phyloP scores from a whole-genome alignment of 2,113 vertebrate genomes.

The Platichthys stellatus region DNA sequence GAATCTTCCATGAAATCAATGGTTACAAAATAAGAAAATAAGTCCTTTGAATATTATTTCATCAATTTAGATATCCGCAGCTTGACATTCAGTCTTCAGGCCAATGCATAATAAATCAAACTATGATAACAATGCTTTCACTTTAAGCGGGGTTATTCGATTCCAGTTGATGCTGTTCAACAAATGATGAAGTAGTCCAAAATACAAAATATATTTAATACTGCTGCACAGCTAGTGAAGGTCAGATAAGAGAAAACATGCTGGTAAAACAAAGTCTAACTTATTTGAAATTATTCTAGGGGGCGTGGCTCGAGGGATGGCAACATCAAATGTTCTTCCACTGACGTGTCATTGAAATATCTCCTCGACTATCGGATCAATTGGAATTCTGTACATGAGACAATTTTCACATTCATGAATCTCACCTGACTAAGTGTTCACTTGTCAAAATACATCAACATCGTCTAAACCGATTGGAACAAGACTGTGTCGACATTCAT shows the following conservation, averaged over 20 bases:
- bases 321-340: no score
- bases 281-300: background rate
- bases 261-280: no score
- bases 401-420: no score
- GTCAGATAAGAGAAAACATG: no score
- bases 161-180: background rate
- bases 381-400: no score
- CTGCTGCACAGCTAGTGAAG: background rate
- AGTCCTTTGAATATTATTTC: background rate
- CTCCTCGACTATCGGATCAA: no score
- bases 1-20: conserved; percentile 30
- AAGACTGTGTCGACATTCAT: no score
- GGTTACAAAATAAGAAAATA: background rate
- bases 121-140: background rate
- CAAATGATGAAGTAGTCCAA: background rate
- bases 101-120: background rate
- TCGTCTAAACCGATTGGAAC: no score
- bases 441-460: no score
- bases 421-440: no score
- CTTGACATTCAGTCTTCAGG: background rate
- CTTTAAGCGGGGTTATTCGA: background rate
- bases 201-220: background rate
- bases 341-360: no score
- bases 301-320: no score
- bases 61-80: background rate